Evolutionary conservation across 2,888 invertebrate species (phyloP).

Genomic region (Trichopria drosophilae): DNA sequence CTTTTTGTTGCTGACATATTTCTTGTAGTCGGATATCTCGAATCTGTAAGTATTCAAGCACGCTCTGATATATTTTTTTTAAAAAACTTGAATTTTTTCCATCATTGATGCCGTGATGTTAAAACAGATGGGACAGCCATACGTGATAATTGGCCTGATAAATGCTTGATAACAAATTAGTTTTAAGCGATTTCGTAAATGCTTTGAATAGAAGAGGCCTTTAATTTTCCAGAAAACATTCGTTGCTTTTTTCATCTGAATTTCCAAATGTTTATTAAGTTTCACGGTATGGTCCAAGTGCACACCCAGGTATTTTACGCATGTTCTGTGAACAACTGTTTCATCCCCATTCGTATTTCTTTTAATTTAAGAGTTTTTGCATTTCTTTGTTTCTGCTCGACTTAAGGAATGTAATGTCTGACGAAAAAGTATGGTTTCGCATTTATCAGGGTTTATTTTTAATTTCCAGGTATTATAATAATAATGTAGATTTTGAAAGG

Average conservation of each 20-base stretch:
- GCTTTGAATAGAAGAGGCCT: constrained; percentile 24
- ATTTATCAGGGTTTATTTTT: constrained; percentile 22
- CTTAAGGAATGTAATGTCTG: not conserved
- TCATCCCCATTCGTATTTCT: not conserved
- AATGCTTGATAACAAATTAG: constrained; percentile 23
- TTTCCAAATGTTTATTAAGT: constrained; percentile 6
- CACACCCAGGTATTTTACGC: constrained; percentile 15
- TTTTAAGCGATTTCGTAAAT: constrained; percentile 13
- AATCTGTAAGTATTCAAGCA: constrained; percentile 25
- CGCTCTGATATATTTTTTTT: too few species aligned
- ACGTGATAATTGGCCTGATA: too few species aligned
- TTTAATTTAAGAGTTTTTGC: constrained; percentile 15
- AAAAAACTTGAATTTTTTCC: too few species aligned
- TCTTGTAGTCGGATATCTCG: constrained; percentile 10
- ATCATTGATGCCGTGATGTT: too few species aligned
- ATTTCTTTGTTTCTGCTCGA: not conserved
- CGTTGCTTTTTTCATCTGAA: too few species aligned
- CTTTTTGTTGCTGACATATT: too few species aligned
- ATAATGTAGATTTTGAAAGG: constrained; percentile 6
- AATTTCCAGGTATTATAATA: constrained; percentile 18
- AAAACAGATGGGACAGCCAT: too few species aligned
- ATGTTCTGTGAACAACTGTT: constrained; percentile 1
- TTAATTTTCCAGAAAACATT: constrained; percentile 12
- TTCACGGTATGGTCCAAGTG: constrained; percentile 19
- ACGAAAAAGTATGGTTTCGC: constrained; percentile 25